Evolutionary conservation across 2,888 invertebrate genomes (phyloP).

Genomic region (Caenorhabditis plicata): DNA sequence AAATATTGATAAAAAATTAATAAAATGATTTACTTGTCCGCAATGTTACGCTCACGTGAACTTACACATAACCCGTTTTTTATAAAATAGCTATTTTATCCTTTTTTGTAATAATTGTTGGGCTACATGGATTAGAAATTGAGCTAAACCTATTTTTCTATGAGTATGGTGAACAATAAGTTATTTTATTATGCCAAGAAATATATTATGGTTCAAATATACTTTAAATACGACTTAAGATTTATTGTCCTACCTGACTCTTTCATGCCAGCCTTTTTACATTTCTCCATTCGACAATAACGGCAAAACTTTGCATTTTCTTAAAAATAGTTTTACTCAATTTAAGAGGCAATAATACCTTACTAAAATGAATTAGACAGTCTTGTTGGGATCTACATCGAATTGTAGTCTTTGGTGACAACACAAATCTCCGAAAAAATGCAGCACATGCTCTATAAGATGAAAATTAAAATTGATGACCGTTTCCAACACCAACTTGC

Average conservation of each 20-base stretch:
- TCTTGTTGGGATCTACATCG: slow-evolving; percentile 11
- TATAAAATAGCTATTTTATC: too few species aligned
- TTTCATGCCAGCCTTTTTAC: slow-evolving; percentile 20
- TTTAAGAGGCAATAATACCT: not conserved
- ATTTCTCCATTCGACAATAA: slow-evolving; percentile 20
- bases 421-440: slow-evolving; percentile 25
- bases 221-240: too few species aligned
- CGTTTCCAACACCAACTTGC: slow-evolving; percentile 3
- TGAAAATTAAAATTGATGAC: not conserved
- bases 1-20: too few species aligned
- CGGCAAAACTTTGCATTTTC: slow-evolving; percentile 21
- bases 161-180: too few species aligned
- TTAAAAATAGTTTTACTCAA: not conserved
- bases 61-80: too few species aligned
- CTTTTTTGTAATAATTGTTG: too few species aligned
- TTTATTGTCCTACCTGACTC: slow-evolving; percentile 3
- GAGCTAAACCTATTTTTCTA: too few species aligned
- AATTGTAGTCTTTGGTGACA: slow-evolving; percentile 20
- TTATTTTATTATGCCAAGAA: too few species aligned
- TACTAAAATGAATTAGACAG: slow-evolving; percentile 14
- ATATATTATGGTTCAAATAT: too few species aligned
- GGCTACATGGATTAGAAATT: too few species aligned
- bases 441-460: slow-evolving; percentile 23
- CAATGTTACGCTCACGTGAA: too few species aligned
- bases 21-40: too few species aligned